These are phyloP conservation scores for Ectropis grisescens DNA, from an alignment of 1,140 invertebrate species.

Conservation along the genomic window DNA sequence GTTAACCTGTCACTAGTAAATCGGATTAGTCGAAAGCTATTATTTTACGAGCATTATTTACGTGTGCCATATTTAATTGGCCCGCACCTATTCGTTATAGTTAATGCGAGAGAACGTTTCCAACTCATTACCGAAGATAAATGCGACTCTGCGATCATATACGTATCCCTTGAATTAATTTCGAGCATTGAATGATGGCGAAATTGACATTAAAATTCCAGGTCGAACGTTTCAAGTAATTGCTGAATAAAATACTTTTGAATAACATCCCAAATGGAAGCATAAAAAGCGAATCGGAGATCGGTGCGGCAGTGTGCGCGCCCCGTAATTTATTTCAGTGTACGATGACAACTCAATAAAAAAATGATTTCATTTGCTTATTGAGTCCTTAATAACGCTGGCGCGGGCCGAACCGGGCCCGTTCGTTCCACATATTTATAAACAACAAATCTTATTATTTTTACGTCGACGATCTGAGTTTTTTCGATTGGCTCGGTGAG, in stretches of 20 bases:
- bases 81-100: slow-evolving; percentile 32
- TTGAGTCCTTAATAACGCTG: slow-evolving; percentile 65
- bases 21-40: slow-evolving; percentile 29
- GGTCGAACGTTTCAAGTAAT: slow-evolving; percentile 62
- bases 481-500: slow-evolving; percentile 1
- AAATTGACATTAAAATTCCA: slow-evolving; percentile 67
- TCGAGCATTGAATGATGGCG: slow-evolving; percentile 58
- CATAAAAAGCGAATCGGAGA: slow-evolving; percentile 48
- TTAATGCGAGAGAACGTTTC: slow-evolving; percentile 34
- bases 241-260: slow-evolving; percentile 68
- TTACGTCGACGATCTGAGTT: no score
- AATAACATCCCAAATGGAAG: slow-evolving; percentile 53
- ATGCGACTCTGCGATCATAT: slow-evolving; percentile 28
- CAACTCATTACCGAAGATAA: slow-evolving; percentile 49
- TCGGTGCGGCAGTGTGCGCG: slow-evolving; percentile 29
- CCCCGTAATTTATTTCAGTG: slow-evolving; percentile 58
- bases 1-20: slow-evolving; percentile 13
- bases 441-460: slow-evolving; percentile 43
- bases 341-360: slow-evolving; percentile 67
- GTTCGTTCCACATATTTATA: slow-evolving; percentile 51
- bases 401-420: slow-evolving; percentile 22
- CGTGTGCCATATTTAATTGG: slow-evolving; percentile 42
- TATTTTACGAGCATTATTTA: slow-evolving; percentile 34
- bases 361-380: slow-evolving; percentile 70
- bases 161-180: slow-evolving; percentile 53